These are phyloP conservation scores for Phorcus lineatus DNA, from an alignment of 2,888 invertebrate species.

Conservation along the genomic window DNA sequence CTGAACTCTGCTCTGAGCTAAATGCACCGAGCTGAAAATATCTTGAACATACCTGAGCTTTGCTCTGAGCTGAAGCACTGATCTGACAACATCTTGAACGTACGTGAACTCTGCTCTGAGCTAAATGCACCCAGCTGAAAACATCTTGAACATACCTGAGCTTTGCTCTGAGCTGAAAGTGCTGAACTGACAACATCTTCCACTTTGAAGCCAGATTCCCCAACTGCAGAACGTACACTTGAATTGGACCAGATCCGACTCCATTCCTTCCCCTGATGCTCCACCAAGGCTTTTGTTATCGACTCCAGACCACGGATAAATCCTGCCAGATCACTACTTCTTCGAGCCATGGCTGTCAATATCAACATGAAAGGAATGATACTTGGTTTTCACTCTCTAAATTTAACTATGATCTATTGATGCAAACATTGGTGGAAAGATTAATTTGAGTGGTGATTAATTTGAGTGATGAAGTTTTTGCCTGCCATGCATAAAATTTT, in stretches of 20 bases:
- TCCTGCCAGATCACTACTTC: slow-evolving; percentile 63
- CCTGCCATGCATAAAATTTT: too few species aligned
- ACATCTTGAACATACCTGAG: slow-evolving; percentile 30
- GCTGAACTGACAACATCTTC: slow-evolving; percentile 54
- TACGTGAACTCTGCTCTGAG: too few species aligned
- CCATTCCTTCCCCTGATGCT: slow-evolving; percentile 60
- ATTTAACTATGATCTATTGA: too few species aligned
- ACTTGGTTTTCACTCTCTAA: too few species aligned
- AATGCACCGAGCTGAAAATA: too few species aligned
- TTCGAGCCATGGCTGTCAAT: slow-evolving; percentile 51
- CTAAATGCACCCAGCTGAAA: too few species aligned
- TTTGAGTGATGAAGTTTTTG: too few species aligned
- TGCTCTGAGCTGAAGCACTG: too few species aligned
- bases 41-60: too few species aligned
- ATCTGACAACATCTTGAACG: slow-evolving; percentile 52
- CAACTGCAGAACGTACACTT: slow-evolving; percentile 56
- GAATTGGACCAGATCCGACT: slow-evolving; percentile 67
- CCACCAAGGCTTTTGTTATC: slow-evolving; percentile 59
- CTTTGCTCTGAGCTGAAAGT: slow-evolving; percentile 34
- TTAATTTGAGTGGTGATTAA: too few species aligned
- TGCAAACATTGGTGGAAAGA: too few species aligned
- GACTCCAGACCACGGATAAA: slow-evolving; percentile 66
- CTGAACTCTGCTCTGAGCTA: too few species aligned
- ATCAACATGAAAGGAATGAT: background rate
- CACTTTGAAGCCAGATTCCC: slow-evolving; percentile 44